Percentiles rank a stretch among this genome's conserved stretches.
Evolutionary conservation across 2,888 invertebrate genomes (phyloP).

Genomic region (Aphodius sticticus): DNA sequence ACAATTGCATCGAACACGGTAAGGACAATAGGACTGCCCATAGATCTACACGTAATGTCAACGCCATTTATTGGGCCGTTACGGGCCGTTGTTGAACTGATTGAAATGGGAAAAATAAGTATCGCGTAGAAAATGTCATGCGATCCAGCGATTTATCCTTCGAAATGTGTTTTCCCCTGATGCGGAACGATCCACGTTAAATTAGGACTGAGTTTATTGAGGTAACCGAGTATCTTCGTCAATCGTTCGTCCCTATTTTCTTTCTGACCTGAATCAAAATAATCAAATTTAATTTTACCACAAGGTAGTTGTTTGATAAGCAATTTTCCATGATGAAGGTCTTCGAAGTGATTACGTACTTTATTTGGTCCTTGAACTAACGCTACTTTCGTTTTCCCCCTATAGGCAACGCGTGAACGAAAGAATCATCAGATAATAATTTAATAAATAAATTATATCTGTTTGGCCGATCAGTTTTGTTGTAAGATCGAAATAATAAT

Average conservation of each 20-base stretch:
- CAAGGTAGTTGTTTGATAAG: background rate
- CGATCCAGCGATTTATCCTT: constrained; percentile 32
- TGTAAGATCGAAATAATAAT: background rate
- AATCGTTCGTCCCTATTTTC: background rate
- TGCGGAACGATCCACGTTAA: constrained; percentile 13
- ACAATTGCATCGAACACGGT: background rate
- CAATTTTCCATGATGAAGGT: background rate
- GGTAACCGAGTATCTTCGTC: background rate
- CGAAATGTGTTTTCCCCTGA: constrained; percentile 25
- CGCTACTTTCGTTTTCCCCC: background rate
- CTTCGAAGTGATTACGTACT: background rate
- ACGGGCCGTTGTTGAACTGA: constrained; percentile 26
- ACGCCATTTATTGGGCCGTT: constrained; percentile 25
- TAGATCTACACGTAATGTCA: constrained; percentile 18
- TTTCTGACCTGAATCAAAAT: background rate
- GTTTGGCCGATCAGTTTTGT: background rate
- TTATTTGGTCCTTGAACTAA: background rate
- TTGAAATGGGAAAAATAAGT: constrained; percentile 30
- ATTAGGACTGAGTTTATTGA: constrained; percentile 23
- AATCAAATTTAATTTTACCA: background rate
- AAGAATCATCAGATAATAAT: background rate
- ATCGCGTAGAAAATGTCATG: constrained; percentile 28
- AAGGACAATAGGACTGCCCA: background rate
- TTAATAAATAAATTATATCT: background rate
- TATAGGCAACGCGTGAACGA: background rate